Evolutionary conservation across 2,888 invertebrate genomes (phyloP).

Genomic region (Caradrina kadenii): DNA sequence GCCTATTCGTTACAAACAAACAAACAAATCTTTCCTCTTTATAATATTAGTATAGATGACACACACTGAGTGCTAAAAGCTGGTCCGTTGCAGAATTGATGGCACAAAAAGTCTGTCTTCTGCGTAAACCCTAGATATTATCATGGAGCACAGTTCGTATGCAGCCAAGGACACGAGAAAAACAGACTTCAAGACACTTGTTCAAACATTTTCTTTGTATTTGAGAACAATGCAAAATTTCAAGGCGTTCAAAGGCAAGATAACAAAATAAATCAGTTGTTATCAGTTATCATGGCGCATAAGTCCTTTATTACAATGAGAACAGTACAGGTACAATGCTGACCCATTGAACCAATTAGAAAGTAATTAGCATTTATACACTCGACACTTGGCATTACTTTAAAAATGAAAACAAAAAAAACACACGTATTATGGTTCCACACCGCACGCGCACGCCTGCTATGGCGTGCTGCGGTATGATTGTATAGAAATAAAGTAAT

Average conservation of each 20-base stretch:
- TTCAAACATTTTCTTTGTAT: constrained; percentile 15
- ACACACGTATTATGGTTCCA: no score
- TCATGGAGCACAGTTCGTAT: neutral
- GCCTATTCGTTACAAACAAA: no score
- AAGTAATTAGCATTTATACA: constrained; percentile 6
- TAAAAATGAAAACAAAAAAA: no score
- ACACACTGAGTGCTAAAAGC: no score
- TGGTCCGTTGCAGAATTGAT: no score
- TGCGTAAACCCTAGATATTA: neutral
- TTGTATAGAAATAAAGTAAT: no score
- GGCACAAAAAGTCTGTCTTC: no score
- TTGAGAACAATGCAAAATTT: constrained; percentile 29
- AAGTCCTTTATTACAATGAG: constrained; percentile 4
- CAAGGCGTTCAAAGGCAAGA: neutral
- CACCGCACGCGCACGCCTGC: no score
- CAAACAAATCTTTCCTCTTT: no score
- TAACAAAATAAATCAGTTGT: constrained; percentile 9
- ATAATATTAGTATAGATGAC: no score
- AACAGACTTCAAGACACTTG: neutral
- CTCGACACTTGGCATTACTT: neutral
- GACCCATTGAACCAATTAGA: neutral
- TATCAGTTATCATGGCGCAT: constrained; percentile 4
- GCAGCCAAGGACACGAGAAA: neutral
- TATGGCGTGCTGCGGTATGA: no score
- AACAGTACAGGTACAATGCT: constrained; percentile 1